Evolutionary conservation across 2,797 vertebrate genomes (phyloP), one percentile per base, ranked within the genome.

Genomic region (Phyllotis vaccarum): DNA sequence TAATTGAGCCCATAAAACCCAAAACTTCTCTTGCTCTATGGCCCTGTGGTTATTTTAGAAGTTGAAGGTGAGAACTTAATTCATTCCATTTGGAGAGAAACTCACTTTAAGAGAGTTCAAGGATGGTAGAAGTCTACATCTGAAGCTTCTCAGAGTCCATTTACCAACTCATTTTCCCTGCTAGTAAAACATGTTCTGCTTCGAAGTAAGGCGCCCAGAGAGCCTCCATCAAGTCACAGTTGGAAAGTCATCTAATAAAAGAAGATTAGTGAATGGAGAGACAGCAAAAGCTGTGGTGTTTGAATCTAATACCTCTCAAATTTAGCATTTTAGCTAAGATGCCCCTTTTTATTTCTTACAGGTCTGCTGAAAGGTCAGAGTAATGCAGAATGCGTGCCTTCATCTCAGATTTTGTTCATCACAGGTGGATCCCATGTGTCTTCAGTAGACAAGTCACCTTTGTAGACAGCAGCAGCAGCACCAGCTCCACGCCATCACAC

Each of bases 361-460:
- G 99, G 99, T 99, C 99, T 99, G 99, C 99, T 99, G 99, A 99
- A 98, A 98, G 99, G 98, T 98, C 98, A 98, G 98, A 99, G 98
- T 99, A 97, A 98, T 98, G 98, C 99, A 99, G 99, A 99, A 99
- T 98, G 99, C 99, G 99, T 99, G 99, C 99, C 99, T 99, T 99
- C 99, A 99, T 99, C 99, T 99, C 99, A 99, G 98, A 99, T 99
- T 99, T 99, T 98, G 99, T 99, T 99, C 99, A 99, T 99, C 99
- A 99, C 99, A 99, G 98, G 99, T 99, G 99, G 99, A 99, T 99
- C 99, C 99, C 99, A 98, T 98, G 98, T 97, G 98, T 99, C 98
- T 98, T 98, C 98, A 98, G 98, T 98, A 99, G 98, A 99, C 98
- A 98, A 98, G 98, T 99, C 99, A 99, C 98, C 98, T 99, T 98